A percentile compares a stretch with the other conserved stretches of the same genome.
phyloP scores from a whole-genome alignment of 2,113 vertebrate species.

The Gallinago undulata region DNA sequence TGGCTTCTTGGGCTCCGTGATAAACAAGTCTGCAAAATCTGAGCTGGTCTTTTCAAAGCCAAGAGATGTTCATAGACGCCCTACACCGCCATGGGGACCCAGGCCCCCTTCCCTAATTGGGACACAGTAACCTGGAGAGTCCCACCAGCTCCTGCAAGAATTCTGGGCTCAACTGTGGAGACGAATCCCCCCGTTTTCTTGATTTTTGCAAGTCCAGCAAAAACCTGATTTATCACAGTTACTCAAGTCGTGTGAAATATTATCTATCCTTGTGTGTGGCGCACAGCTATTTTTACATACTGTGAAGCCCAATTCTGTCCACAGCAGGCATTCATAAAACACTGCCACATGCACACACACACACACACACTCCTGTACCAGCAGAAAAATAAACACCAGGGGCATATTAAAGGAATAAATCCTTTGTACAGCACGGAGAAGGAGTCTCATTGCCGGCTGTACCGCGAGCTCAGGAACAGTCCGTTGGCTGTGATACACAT shows the following conservation, averaged over 20 bases:
- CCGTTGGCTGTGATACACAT: neutral
- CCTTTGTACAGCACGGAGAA: neutral
- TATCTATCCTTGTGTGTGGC: neutral
- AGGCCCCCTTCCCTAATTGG: neutral
- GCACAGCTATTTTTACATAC: constrained; percentile 32
- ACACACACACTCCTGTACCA: neutral
- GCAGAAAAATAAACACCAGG: constrained; percentile 18
- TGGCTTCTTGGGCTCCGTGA: neutral
- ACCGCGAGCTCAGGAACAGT: neutral
- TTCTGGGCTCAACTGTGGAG: neutral
- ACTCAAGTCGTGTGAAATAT: constrained; percentile 24
- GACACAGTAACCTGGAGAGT: neutral
- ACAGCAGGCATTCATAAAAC: constrained; percentile 37
- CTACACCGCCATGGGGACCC: neutral
- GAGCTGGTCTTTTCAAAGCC: neutral
- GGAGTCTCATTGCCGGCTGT: neutral
- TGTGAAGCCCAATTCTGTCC: constrained; percentile 54
- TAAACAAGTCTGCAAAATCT: neutral
- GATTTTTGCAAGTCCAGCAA: constrained; percentile 24
- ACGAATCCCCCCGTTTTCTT: neutral
- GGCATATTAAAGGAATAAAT: constrained; percentile 41
- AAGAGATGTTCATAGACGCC: neutral
- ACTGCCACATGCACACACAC: neutral
- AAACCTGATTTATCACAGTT: constrained; percentile 19
- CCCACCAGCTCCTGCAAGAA: neutral